Evolutionary conservation across 1,140 invertebrate genomes (phyloP).

Genomic region (Cotesia chilonis): DNA sequence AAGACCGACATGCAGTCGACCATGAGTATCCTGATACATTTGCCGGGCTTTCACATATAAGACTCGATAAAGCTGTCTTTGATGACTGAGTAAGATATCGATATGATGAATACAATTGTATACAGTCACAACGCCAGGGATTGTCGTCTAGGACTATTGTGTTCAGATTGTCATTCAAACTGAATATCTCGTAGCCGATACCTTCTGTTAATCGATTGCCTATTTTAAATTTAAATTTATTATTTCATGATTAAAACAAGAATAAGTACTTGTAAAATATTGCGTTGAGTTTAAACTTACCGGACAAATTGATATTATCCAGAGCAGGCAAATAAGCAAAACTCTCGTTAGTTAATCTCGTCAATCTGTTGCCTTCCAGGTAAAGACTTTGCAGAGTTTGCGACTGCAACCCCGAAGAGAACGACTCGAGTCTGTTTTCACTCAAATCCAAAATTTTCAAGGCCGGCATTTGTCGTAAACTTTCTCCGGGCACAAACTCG

Average conservation of each 20-base stretch:
- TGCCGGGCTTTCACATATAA: slow-evolving; percentile 71
- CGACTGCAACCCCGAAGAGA: slow-evolving; percentile 47
- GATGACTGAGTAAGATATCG: slow-evolving; percentile 69
- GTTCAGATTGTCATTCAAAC: slow-evolving; percentile 68
- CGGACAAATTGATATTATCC: slow-evolving; percentile 55
- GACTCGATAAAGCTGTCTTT: slow-evolving; percentile 59
- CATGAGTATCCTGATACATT: slow-evolving; percentile 71
- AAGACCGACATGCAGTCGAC: slow-evolving; percentile 71
- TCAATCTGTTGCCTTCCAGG: slow-evolving; percentile 51
- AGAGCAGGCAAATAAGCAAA: slow-evolving; percentile 50
- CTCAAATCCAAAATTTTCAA: slow-evolving; percentile 69
- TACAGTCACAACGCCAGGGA: slow-evolving; percentile 78
- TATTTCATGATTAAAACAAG: slow-evolving; percentile 1
- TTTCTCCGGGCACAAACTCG: slow-evolving; percentile 64
- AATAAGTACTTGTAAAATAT: slow-evolving; percentile 9
- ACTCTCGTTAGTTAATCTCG: slow-evolving; percentile 43
- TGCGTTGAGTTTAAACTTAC: slow-evolving; percentile 39
- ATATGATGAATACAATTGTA: slow-evolving; percentile 69
- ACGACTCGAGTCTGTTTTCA: slow-evolving; percentile 49
- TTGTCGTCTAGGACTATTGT: slow-evolving; percentile 72
- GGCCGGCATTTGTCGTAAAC: slow-evolving; percentile 66
- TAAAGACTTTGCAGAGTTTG: slow-evolving; percentile 46
- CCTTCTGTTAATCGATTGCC: slow-evolving; percentile 74
- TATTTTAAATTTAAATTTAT: slow-evolving; percentile 39
- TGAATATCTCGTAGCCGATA: slow-evolving; percentile 69